Conservation (phyloP, 2,113 vertebrate species). For the Synchiropus splendidus region DNA sequence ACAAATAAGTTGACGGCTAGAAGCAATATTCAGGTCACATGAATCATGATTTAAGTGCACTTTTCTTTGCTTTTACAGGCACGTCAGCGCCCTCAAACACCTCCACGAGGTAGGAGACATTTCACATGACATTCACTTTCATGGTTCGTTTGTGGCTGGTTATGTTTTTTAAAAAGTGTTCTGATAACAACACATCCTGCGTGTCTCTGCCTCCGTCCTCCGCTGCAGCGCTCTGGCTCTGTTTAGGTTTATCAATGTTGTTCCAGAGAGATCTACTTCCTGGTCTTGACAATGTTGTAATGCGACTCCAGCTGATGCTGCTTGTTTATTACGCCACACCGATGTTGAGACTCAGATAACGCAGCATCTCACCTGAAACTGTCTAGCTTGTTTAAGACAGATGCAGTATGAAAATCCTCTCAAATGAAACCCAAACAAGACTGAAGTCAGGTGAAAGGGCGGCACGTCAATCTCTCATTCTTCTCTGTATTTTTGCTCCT, state of each 20-base stretch:
- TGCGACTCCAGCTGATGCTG: constrained; percentile 22
- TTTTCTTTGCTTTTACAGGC: constrained; percentile 66
- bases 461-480: no score
- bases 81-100: constrained; percentile 77
- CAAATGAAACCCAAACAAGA: no score
- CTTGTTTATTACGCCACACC: constrained; percentile 8
- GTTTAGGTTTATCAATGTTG: constrained; percentile 68
- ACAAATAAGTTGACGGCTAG: no score
- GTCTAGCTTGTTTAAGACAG: no score
- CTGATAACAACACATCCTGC: constrained; percentile 34
- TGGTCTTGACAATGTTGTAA: constrained; percentile 50
- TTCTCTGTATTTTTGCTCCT: no score
- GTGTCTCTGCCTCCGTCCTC: constrained; percentile 37
- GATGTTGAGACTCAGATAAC: constrained; percentile 5
- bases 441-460: no score
- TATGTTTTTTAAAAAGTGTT: constrained; percentile 17
- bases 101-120: constrained; percentile 72
- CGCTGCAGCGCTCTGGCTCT: constrained; percentile 6
- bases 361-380: not conserved
- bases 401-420: no score
- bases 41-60: no score
- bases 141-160: not conserved
- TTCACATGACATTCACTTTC: constrained; percentile 10
- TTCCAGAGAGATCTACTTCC: constrained; percentile 65
- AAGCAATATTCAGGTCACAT: no score